Conservation (phyloP, 2,888 invertebrate genomes). For the Drosophila flavopinicola region DNA sequence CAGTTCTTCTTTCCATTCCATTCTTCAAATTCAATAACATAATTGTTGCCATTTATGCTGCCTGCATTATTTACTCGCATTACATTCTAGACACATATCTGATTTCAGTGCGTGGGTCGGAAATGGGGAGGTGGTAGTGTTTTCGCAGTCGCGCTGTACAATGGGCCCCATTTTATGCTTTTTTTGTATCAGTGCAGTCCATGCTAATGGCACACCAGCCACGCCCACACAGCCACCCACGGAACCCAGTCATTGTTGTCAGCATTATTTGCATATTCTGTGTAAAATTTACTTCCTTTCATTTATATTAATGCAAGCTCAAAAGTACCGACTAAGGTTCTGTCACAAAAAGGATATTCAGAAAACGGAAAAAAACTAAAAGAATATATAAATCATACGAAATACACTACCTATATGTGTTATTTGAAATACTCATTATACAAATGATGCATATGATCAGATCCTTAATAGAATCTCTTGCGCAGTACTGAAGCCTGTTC, state of each 20-base stretch:
- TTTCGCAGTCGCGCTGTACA: slow-evolving; percentile 14
- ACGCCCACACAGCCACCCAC: slow-evolving; percentile 16
- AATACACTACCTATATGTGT: background rate
- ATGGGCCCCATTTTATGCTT: slow-evolving; percentile 48
- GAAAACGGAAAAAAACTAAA: slow-evolving; percentile 15
- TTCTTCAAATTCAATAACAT: slow-evolving; percentile 63
- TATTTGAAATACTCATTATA: too few species aligned
- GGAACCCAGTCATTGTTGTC: slow-evolving; percentile 65
- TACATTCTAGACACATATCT: slow-evolving; percentile 57
- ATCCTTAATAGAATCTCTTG: too few species aligned
- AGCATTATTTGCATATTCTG: slow-evolving; percentile 77
- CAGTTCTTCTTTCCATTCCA: slow-evolving; percentile 15
- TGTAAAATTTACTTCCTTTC: slow-evolving; percentile 72
- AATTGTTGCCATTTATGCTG: slow-evolving; percentile 65
- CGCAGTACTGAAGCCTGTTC: too few species aligned
- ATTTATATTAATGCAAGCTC: slow-evolving; percentile 61
- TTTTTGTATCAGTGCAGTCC: slow-evolving; percentile 58
- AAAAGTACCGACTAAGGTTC: slow-evolving; percentile 28
- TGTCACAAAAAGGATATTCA: slow-evolving; percentile 4
- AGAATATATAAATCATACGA: too few species aligned
- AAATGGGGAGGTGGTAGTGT: background rate
- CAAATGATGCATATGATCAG: background rate
- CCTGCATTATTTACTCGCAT: slow-evolving; percentile 58
- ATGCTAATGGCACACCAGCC: slow-evolving; percentile 56
- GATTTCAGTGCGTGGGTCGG: slow-evolving; percentile 36